Percentiles rank a stretch among this genome's conserved stretches.
Evolutionary conservation across 2,797 vertebrate species (phyloP).

Genomic region (Leucoraja ocellata): DNA sequence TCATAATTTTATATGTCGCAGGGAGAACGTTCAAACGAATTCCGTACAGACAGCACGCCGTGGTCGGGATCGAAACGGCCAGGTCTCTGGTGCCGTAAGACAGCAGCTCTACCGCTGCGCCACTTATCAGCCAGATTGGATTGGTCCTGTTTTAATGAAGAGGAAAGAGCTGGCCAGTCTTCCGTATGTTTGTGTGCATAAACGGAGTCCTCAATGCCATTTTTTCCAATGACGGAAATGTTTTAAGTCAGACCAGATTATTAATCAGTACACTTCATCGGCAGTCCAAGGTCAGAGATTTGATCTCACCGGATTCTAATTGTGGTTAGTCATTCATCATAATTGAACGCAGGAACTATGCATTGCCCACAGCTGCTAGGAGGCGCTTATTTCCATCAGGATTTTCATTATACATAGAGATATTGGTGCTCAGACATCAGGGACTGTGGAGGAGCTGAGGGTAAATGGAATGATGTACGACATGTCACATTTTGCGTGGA

Average conservation of each 20-base stretch:
- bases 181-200: too few relatives aligned
- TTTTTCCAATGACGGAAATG: background rate
- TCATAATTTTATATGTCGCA: too few relatives aligned
- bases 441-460: slow-evolving; percentile 1
- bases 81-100: too few relatives aligned
- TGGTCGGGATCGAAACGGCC: too few relatives aligned
- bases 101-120: too few relatives aligned
- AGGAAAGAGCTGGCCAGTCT: too few relatives aligned
- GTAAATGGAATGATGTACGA: slow-evolving; percentile 24
- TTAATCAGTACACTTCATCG: background rate
- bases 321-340: slow-evolving; percentile 15
- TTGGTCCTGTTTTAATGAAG: too few relatives aligned
- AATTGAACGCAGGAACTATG: background rate
- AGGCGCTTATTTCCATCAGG: slow-evolving; percentile 3
- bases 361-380: background rate
- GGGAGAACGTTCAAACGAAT: too few relatives aligned
- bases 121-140: too few relatives aligned
- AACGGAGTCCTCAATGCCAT: too few relatives aligned
- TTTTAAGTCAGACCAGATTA: background rate
- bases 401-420: slow-evolving; percentile 8
- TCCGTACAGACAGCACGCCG: too few relatives aligned
- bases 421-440: slow-evolving; percentile 13
- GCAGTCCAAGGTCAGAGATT: background rate
- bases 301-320: background rate
- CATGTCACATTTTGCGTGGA: background rate